Evolutionary conservation across 2,113 vertebrate species (phyloP).

Genomic region (Microcebus lehilahytsara): DNA sequence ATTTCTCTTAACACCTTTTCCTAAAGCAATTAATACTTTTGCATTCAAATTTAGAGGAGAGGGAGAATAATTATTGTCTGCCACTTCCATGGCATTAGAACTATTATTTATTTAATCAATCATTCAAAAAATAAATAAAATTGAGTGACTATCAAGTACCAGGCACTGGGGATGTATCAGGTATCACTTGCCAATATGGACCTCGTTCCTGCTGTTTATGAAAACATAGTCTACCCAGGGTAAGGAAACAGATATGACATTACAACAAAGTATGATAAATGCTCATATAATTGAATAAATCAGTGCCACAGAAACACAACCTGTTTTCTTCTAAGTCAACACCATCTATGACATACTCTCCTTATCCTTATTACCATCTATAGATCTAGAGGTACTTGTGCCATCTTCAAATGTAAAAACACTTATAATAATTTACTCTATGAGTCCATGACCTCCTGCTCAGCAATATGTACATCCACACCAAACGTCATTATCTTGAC

Average conservation of each 20-base stretch:
- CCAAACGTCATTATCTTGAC: background rate
- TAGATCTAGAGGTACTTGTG: background rate
- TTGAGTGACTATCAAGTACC: background rate
- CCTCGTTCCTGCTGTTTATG: background rate
- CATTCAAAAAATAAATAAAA: background rate
- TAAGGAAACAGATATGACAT: background rate
- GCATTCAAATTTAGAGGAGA: background rate
- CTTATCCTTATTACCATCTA: background rate
- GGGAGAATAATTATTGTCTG: background rate
- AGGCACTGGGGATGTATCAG: background rate
- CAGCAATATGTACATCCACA: background rate
- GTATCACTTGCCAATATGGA: background rate
- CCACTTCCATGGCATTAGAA: background rate
- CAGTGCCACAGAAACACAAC: background rate
- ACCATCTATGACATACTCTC: background rate
- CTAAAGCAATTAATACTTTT: background rate
- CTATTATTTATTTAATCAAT: background rate
- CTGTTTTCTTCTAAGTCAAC: background rate
- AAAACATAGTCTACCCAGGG: background rate
- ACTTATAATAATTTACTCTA: background rate
- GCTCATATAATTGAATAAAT: background rate
- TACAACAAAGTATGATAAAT: background rate
- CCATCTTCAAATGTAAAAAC: background rate
- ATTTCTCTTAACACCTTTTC: background rate
- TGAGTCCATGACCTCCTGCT: background rate